Evolutionary conservation across 92 coral and sea anemone species (phyloP).

Genomic region (Virgularia gustaviana): DNA sequence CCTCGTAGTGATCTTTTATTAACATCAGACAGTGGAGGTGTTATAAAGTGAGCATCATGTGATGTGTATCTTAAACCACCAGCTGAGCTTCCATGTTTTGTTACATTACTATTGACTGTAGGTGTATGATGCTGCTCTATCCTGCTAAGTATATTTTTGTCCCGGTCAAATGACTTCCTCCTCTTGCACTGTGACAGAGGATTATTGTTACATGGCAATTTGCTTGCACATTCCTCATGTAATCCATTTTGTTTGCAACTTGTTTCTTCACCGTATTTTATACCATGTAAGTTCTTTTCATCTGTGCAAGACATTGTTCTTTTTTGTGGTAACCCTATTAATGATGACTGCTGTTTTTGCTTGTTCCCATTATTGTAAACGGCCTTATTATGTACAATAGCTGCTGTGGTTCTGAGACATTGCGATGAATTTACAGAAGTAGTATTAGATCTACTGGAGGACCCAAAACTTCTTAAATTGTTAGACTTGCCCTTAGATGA

Average conservation of each 20-base stretch:
- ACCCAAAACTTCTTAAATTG: not conserved
- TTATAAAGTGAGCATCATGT: not conserved
- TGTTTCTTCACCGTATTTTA: not conserved
- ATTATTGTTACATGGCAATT: no score
- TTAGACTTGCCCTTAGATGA: not conserved
- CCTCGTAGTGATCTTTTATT: not conserved
- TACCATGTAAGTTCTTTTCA: not conserved
- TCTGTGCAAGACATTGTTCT: not conserved
- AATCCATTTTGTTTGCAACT: not conserved
- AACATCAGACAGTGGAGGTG: not conserved
- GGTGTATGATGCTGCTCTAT: no score
- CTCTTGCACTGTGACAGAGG: no score
- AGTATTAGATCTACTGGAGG: not conserved
- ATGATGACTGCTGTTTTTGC: not conserved
- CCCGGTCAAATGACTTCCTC: no score
- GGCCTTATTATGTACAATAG: not conserved
- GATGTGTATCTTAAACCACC: not conserved
- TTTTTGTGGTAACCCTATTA: not conserved
- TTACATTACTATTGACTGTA: not conserved
- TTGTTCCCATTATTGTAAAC: not conserved
- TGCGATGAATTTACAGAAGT: slow-evolving; percentile 1
- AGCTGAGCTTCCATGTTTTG: not conserved
- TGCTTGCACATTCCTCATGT: not conserved
- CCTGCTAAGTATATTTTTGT: no score
- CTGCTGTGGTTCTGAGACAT: slow-evolving; percentile 8